These are phyloP conservation scores for Martes martes DNA, from an alignment of 2,113 vertebrate species.

Conservation along the genomic window DNA sequence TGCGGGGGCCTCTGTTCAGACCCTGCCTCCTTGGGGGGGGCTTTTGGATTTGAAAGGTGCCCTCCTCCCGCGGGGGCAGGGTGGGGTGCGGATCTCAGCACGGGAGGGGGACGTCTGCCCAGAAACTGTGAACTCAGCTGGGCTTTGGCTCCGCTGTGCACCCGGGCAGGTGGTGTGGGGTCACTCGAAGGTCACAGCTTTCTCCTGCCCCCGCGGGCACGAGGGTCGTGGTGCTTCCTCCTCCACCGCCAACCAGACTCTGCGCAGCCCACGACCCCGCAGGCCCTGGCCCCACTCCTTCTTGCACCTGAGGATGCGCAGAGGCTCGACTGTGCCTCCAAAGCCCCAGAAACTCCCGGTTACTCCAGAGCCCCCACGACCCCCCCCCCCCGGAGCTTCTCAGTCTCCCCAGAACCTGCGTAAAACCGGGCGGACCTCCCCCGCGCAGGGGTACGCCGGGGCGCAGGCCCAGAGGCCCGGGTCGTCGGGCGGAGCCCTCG, in stretches of 20 bases:
- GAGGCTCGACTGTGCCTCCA: background rate
- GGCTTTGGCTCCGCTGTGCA: background rate
- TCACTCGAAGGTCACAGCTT: background rate
- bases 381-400: rapidly evolving
- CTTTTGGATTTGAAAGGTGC: background rate
- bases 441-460: rapidly evolving
- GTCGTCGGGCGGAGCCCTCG: background rate
- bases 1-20: background rate
- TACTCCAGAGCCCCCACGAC: background rate
- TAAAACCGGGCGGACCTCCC: background rate
- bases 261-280: no score
- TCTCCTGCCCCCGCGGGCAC: background rate
- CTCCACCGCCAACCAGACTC: background rate
- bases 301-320: background rate
- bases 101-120: background rate
- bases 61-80: background rate
- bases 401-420: background rate
- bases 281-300: no score
- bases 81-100: background rate
- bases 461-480: rapidly evolving
- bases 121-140: background rate
- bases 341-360: background rate
- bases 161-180: background rate
- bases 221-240: no score
- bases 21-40: background rate